Conservation (phyloP, 2,797 vertebrate genomes). For the Propithecus perrieri region DNA sequence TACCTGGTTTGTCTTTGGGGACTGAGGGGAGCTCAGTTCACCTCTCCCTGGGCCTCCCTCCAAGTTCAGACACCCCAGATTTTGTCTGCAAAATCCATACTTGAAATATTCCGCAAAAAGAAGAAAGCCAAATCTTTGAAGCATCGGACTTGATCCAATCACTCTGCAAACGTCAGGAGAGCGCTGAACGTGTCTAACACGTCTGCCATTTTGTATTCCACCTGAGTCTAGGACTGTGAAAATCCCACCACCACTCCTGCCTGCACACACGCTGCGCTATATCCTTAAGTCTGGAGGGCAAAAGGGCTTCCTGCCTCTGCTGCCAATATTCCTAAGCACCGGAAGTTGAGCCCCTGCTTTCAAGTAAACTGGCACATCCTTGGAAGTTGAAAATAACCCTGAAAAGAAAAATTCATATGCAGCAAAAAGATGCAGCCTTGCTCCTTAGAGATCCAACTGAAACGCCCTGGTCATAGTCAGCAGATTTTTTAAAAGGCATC, state of each 20-base stretch:
- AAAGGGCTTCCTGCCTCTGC: neutral
- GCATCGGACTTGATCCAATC: neutral
- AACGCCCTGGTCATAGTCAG: neutral
- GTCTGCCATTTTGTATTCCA: neutral
- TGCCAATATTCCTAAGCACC: neutral
- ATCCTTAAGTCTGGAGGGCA: neutral
- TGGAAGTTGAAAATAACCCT: conserved; percentile 56
- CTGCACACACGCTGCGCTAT: neutral
- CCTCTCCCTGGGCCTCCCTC: neutral
- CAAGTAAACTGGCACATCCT: conserved; percentile 20
- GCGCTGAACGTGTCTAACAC: neutral
- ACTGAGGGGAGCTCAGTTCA: neutral
- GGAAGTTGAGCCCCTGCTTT: neutral
- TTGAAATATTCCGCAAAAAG: conserved; percentile 41
- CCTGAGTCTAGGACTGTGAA: neutral
- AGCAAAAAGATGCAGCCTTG: conserved; percentile 43
- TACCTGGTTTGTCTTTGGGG: neutral
- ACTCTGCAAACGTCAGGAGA: conserved; percentile 19
- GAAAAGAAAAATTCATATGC: conserved; percentile 53
- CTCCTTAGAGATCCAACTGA: conserved; percentile 50
- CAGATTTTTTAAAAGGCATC: conserved; percentile 50
- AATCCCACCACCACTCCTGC: neutral
- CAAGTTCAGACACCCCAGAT: neutral
- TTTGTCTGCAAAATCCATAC: conserved; percentile 32
- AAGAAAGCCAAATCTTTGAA: conserved; percentile 40